phyloP scores from a whole-genome alignment of 2,113 vertebrate species.

The Upupa epops region DNA sequence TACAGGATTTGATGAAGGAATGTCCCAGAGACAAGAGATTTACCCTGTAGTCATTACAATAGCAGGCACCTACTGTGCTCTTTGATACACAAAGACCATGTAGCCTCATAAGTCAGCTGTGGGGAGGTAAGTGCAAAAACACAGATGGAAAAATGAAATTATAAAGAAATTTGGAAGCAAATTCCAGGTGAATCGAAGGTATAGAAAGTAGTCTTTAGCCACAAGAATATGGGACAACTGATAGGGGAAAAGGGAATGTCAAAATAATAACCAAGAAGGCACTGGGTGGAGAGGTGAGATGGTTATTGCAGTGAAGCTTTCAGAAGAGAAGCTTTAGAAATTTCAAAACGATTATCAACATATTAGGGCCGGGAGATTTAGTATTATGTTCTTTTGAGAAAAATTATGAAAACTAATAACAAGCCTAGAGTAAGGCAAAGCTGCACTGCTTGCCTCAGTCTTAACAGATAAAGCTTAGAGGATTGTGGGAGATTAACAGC shows the following conservation, averaged over 20 bases:
- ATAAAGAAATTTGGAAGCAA: neutral
- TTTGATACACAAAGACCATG: neutral
- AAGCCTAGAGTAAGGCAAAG: constrained; percentile 50
- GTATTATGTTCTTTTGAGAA: constrained; percentile 64
- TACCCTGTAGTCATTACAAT: neutral
- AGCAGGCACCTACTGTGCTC: neutral
- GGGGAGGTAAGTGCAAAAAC: neutral
- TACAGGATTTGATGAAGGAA: neutral
- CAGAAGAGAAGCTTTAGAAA: constrained; percentile 54
- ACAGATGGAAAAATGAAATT: neutral
- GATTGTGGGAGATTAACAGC: constrained; percentile 60
- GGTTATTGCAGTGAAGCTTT: constrained; percentile 14
- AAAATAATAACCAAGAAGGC: neutral
- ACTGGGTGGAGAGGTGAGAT: neutral
- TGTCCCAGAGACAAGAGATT: neutral
- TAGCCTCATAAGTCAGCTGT: neutral
- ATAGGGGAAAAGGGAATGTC: neutral
- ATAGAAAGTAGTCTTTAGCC: neutral
- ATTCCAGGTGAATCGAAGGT: neutral
- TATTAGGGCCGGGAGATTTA: constrained; percentile 61
- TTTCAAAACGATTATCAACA: constrained; percentile 58
- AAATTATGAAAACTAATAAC: constrained; percentile 73
- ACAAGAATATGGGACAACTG: neutral
- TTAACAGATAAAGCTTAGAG: constrained; percentile 64
- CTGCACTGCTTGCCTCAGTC: constrained; percentile 38